Evolutionary conservation across 2,888 invertebrate species (phyloP).

Genomic region (Eristalis intricaria): DNA sequence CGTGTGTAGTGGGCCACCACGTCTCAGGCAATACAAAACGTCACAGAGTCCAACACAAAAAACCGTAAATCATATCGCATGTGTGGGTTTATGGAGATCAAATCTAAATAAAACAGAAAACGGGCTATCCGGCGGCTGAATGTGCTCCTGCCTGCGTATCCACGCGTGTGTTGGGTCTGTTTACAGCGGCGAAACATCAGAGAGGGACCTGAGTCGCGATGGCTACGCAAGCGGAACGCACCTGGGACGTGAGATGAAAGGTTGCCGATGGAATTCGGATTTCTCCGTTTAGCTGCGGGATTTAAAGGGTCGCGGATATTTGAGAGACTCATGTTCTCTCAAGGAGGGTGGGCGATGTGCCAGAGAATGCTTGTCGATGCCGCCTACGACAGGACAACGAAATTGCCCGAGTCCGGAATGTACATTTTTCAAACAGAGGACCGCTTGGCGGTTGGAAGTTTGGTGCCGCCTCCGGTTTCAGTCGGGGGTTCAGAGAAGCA

Average conservation of each 20-base stretch:
- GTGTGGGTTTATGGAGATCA: constrained; percentile 1
- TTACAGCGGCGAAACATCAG: neutral
- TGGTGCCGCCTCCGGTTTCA: too few species aligned
- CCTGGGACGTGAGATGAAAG: neutral
- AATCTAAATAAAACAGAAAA: neutral
- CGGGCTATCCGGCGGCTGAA: neutral
- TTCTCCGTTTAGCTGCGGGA: neutral
- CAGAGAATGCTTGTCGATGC: too few species aligned
- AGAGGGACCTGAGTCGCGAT: neutral
- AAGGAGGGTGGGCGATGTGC: too few species aligned
- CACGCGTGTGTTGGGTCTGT: neutral
- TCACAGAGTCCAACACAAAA: neutral
- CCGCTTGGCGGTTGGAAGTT: too few species aligned
- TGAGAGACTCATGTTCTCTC: neutral
- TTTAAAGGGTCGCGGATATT: neutral
- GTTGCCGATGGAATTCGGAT: neutral
- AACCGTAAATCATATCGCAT: neutral
- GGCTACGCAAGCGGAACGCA: neutral
- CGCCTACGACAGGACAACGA: too few species aligned
- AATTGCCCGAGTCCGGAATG: too few species aligned
- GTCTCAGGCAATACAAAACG: neutral
- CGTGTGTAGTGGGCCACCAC: too few species aligned
- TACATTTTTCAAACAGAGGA: too few species aligned
- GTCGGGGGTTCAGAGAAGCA: too few species aligned
- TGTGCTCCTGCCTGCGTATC: neutral